These are phyloP conservation scores for Rhodeus uyekii DNA, from an alignment of 2,797 vertebrate genomes.

Conservation along the genomic window DNA sequence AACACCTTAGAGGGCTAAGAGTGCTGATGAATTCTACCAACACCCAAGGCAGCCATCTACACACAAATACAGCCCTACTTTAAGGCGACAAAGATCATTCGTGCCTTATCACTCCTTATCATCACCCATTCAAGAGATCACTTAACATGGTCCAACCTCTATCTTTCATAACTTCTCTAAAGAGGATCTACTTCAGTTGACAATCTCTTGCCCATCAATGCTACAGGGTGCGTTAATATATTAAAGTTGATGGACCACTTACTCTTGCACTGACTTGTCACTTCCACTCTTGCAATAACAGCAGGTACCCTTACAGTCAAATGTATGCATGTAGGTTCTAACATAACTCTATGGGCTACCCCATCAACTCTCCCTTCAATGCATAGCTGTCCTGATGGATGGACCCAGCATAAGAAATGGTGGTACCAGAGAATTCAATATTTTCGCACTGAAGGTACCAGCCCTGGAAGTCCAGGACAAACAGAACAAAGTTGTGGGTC, in stretches of 20 bases:
- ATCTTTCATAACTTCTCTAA: slow-evolving; percentile 7
- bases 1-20: not conserved
- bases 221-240: slow-evolving; percentile 44
- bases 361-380: slow-evolving; percentile 25
- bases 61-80: not conserved
- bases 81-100: not conserved
- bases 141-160: slow-evolving; percentile 1
- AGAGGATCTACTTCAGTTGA: slow-evolving; percentile 18
- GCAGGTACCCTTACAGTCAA: slow-evolving; percentile 11
- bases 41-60: not conserved
- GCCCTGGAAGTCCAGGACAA: not conserved
- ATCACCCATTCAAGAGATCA: not conserved
- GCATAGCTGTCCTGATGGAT: slow-evolving; percentile 39
- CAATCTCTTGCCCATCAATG: not conserved
- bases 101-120: not conserved
- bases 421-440: not conserved
- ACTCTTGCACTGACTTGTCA: too few species aligned
- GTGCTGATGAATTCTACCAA: not conserved
- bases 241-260: not conserved
- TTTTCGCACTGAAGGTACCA: not conserved
- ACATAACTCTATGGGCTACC: slow-evolving; percentile 37
- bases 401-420: slow-evolving; percentile 4
- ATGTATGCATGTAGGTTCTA: slow-evolving; percentile 37
- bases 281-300: too few species aligned
- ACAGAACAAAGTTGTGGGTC: slow-evolving; percentile 32